These are phyloP conservation scores for Laticauda laticaudata DNA, from an alignment of 2,113 vertebrate genomes.

Conservation along the genomic window DNA sequence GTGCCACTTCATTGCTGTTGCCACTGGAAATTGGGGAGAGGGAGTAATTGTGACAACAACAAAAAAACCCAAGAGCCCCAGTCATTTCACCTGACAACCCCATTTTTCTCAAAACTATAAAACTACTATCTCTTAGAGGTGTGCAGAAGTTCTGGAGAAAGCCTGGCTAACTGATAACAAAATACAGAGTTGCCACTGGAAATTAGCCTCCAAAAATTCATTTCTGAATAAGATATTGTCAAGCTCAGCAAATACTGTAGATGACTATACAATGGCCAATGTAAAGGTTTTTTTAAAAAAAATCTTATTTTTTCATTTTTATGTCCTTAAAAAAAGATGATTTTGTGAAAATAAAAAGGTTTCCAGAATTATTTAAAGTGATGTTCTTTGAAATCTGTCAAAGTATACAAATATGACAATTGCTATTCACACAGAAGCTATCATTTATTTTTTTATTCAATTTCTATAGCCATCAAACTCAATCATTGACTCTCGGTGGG, in stretches of 20 bases:
- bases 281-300: not conserved
- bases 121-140: not conserved
- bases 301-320: not conserved
- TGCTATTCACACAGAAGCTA: not conserved
- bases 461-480: too few species aligned
- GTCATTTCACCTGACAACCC: not conserved
- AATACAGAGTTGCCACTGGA: not conserved
- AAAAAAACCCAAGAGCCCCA: not conserved
- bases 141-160: not conserved
- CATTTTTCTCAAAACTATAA: not conserved
- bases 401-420: not conserved
- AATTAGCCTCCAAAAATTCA: not conserved
- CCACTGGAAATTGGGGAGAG: not conserved
- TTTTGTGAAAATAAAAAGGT: not conserved
- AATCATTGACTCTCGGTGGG: too few species aligned
- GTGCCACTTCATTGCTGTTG: not conserved
- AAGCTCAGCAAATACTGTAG: not conserved
- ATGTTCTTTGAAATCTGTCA: not conserved
- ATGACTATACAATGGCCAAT: not conserved
- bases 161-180: not conserved
- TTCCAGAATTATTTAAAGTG: not conserved
- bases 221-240: not conserved
- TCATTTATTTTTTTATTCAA: too few species aligned
- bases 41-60: not conserved
- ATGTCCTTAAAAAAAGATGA: not conserved